phyloP scores from a whole-genome alignment of 1,140 invertebrate species.

The Drosophila pandora region DNA sequence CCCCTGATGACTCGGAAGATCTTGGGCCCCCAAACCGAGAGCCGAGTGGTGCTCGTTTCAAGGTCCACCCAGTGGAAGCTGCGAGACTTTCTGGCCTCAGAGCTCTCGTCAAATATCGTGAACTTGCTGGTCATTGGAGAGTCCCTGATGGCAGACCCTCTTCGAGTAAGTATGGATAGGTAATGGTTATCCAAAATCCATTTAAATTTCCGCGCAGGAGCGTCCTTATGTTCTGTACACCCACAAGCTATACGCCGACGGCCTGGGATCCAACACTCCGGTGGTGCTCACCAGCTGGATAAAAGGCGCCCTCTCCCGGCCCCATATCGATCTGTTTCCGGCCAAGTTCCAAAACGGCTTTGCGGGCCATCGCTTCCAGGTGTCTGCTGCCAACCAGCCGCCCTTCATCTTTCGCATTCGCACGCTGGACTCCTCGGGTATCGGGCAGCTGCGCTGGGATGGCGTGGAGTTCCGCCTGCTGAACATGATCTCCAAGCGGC shows the following conservation, averaged over 20 bases:
- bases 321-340: constrained; percentile 87
- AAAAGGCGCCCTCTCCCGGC: constrained; percentile 86
- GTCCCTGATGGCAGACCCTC: constrained; percentile 84
- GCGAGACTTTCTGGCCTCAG: constrained; percentile 87
- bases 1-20: constrained; percentile 85
- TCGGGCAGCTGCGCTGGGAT: constrained; percentile 83
- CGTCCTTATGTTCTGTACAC: constrained; percentile 88
- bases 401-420: constrained; percentile 88
- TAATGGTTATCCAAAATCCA: constrained; percentile 2
- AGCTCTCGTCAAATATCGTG: constrained; percentile 86
- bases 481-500: constrained; percentile 85
- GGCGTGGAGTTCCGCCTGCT: constrained; percentile 88
- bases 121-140: constrained; percentile 88
- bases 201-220: constrained; percentile 83
- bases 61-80: constrained; percentile 89
- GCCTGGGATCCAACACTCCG: constrained; percentile 87
- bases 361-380: constrained; percentile 88
- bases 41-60: constrained; percentile 87
- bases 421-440: constrained; percentile 58
- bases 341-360: constrained; percentile 88
- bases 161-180: constrained; percentile 58
- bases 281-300: constrained; percentile 88
- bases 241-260: constrained; percentile 88
- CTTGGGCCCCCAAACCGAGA: constrained; percentile 85
- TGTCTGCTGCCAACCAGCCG: constrained; percentile 88